These are phyloP conservation scores for Cyprinus carpio DNA, from an alignment of 2,113 vertebrate species.

Conservation along the genomic window DNA sequence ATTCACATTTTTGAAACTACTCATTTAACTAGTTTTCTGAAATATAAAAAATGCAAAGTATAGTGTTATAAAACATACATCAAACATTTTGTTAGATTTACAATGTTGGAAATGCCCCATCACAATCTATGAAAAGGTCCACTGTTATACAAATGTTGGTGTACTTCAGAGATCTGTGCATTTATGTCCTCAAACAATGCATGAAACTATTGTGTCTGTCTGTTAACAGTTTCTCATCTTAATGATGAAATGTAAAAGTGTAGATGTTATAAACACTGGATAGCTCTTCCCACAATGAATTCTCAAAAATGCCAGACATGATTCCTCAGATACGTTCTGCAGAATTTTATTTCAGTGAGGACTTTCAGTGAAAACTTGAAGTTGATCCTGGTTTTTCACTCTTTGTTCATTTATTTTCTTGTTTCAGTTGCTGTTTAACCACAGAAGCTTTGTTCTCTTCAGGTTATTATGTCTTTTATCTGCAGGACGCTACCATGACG, in stretches of 20 bases:
- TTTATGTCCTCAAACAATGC: not conserved
- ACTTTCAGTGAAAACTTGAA: not conserved
- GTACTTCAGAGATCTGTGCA: not conserved
- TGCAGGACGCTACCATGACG: slow-evolving; percentile 69
- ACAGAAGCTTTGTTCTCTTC: slow-evolving; percentile 17
- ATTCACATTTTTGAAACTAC: not conserved
- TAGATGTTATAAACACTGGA: not conserved
- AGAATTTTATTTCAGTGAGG: not conserved
- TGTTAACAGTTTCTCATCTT: not conserved
- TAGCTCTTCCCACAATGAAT: not conserved
- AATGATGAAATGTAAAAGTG: not conserved
- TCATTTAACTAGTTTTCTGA: not conserved
- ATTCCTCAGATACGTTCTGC: not conserved
- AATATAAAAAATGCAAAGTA: not conserved
- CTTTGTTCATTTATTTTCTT: not conserved
- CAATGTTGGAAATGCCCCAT: not conserved
- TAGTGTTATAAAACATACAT: not conserved
- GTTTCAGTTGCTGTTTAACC: not conserved
- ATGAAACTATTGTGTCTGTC: not conserved
- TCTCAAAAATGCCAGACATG: not conserved
- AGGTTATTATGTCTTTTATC: slow-evolving; percentile 63
- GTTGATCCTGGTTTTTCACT: not conserved
- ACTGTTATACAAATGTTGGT: not conserved
- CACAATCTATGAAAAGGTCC: not conserved
- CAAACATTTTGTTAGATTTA: not conserved